Conservation (phyloP, 2,888 invertebrate genomes). For the Spilosoma lubricipeda region DNA sequence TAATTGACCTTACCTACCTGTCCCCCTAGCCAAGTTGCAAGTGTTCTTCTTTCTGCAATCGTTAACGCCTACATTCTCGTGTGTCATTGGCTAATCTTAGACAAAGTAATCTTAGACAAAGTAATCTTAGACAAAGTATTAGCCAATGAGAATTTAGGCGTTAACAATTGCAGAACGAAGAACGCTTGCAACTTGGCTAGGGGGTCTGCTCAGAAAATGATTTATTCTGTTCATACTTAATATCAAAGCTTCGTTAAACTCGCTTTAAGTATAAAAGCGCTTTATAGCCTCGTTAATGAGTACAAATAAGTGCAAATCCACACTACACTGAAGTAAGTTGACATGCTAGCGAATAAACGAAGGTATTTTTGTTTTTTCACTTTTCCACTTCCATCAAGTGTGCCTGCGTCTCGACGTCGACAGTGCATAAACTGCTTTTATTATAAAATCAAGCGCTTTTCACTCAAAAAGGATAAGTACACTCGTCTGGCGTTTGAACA, state of each 20-base stretch:
- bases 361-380: slow-evolving; percentile 52
- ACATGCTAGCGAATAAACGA: slow-evolving; percentile 55
- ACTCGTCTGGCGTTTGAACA: slow-evolving; percentile 60
- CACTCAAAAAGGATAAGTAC: slow-evolving; percentile 60
- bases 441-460: slow-evolving; percentile 74
- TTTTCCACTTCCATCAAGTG: slow-evolving; percentile 53
- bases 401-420: slow-evolving; percentile 60
- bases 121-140: too few species aligned
- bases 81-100: too few species aligned
- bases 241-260: slow-evolving; percentile 9
- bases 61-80: too few species aligned
- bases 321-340: slow-evolving; percentile 60
- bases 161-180: too few species aligned
- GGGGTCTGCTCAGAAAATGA: background rate
- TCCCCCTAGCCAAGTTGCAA: too few species aligned
- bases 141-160: too few species aligned
- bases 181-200: too few species aligned
- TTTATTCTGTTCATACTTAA: background rate
- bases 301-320: slow-evolving; percentile 59
- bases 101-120: too few species aligned
- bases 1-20: too few species aligned
- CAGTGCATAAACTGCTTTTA: slow-evolving; percentile 69
- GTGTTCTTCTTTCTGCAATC: too few species aligned
- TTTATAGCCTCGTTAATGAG: slow-evolving; percentile 62
- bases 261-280: slow-evolving; percentile 46